Base-by-base conservation (phyloP, 2,797 vertebrate genomes). In the Lagocephalus sceleratus region DNA sequence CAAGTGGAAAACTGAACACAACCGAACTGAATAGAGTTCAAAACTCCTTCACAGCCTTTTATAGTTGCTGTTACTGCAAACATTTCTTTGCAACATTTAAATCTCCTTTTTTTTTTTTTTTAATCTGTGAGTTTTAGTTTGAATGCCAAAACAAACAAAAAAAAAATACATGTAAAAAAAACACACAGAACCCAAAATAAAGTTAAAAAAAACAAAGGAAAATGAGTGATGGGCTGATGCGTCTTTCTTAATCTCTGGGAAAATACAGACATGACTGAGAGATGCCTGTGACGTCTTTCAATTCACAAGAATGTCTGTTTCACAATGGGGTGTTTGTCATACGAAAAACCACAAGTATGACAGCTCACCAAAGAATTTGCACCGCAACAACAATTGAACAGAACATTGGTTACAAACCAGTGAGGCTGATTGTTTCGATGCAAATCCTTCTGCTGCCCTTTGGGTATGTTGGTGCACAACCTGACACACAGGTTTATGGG, bases 161-260 rank as follows among this genome's bases (percentile, higher is more conserved):
- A 63, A 23, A 0, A 19, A 60, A 64, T 75, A 75, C 71, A 72
- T 85, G 84, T 85, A 67, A 69, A 78, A 82, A n/a, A n/a, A n/a
- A n/a, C n/a, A n/a, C 72, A 83, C 75, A 74, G 59, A 83, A 85
- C 80, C 77, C 73, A 84, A 84, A 83, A 85, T 73, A 82, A 84
- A 84, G 82, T 85, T 73, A 82, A 88, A 41, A 41, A 6, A 6
- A 29, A 81, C 62, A 78, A 71, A 79, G 68, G 46, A 47, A 66
- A 71, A 76, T 67, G 44, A 78, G 52, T 80, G 35, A 54, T 48
- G 47, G 40, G 48, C 55, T 8, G 35, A 32, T 8, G 14, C 60
- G 29, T 19, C 58, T 55, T n/a, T 19, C 41, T 29, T 35, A 11
- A 29, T 29, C 8, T 29, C 9, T 43, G 16, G 6, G 6, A 42